These are phyloP conservation scores for Lampris incognitus DNA, from an alignment of 2,113 vertebrate species.

Conservation along the genomic window DNA sequence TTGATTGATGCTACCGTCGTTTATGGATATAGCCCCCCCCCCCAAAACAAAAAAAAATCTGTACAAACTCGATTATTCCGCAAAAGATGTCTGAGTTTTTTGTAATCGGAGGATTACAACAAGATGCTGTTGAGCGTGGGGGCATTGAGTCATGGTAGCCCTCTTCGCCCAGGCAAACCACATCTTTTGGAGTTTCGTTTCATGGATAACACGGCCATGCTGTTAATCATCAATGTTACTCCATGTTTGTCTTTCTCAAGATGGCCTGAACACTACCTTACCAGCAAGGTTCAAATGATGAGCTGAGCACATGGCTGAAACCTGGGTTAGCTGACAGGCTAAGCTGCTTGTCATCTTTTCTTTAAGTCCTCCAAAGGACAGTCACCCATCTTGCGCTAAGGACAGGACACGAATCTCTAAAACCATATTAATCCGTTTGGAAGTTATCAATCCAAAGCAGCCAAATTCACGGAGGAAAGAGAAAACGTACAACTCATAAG, in stretches of 20 bases:
- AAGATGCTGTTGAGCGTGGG: conserved; percentile 46
- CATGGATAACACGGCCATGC: conserved; percentile 9
- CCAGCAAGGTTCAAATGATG: conserved; percentile 35
- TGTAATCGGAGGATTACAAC: conserved; percentile 29
- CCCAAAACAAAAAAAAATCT: conserved; percentile 39
- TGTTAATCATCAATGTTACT: conserved; percentile 21
- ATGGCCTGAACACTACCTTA: conserved; percentile 18
- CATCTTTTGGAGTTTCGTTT: conserved; percentile 20
- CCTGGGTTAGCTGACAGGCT: conserved; percentile 21
- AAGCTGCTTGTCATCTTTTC: conserved; percentile 19
- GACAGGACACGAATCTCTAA: conserved; percentile 31
- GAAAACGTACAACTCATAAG: conserved; percentile 52
- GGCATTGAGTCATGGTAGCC: conserved; percentile 41
- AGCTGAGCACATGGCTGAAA: conserved; percentile 23
- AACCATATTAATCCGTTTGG: conserved; percentile 40
- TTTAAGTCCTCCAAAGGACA: conserved; percentile 31
- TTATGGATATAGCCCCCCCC: conserved; percentile 20
- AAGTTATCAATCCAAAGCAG: conserved; percentile 50
- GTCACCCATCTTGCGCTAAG: conserved; percentile 10
- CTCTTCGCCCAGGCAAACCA: conserved; percentile 7
- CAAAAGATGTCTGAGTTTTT: conserved; percentile 39
- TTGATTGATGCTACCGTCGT: conserved; percentile 64
- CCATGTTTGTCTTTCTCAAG: conserved; percentile 17
- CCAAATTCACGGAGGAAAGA: conserved; percentile 36
- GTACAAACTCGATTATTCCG: conserved; percentile 66